Conservation (phyloP, 2,113 vertebrate species). For the Trematomus loennbergii region DNA sequence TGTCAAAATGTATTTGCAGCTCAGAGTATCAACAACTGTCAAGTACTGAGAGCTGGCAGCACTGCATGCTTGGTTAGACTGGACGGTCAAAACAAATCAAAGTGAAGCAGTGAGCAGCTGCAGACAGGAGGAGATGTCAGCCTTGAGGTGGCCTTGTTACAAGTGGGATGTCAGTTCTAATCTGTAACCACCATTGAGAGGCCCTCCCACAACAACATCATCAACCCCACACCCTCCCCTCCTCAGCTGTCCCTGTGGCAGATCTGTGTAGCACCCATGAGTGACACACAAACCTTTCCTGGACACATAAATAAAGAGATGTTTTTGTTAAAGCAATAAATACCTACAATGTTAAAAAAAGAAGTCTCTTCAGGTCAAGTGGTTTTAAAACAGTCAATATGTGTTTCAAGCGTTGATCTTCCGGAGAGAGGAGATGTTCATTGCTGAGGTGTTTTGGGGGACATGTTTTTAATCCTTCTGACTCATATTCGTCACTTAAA, state of each 20-base stretch:
- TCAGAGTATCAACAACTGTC: background rate
- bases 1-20: background rate
- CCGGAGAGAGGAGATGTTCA: background rate
- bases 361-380: background rate
- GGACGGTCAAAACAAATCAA: background rate
- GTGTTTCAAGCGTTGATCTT: background rate
- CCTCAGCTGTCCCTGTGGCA: background rate
- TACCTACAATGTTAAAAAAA: background rate
- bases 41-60: background rate
- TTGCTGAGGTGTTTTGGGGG: background rate
- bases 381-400: background rate
- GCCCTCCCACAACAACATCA: slow-evolving; percentile 26
- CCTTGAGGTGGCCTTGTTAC: slow-evolving; percentile 17
- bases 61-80: background rate
- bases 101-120: slow-evolving; percentile 3
- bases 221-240: background rate
- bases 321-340: background rate
- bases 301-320: background rate
- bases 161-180: slow-evolving; percentile 47
- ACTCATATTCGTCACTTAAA: background rate
- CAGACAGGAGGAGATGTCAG: slow-evolving; percentile 18
- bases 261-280: slow-evolving; percentile 24
- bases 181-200: slow-evolving; percentile 19
- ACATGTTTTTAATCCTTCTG: background rate
- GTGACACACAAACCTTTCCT: slow-evolving; percentile 19